These are phyloP conservation scores for Chromis chromis DNA, from an alignment of 2,797 vertebrate species.

Conservation along the genomic window DNA sequence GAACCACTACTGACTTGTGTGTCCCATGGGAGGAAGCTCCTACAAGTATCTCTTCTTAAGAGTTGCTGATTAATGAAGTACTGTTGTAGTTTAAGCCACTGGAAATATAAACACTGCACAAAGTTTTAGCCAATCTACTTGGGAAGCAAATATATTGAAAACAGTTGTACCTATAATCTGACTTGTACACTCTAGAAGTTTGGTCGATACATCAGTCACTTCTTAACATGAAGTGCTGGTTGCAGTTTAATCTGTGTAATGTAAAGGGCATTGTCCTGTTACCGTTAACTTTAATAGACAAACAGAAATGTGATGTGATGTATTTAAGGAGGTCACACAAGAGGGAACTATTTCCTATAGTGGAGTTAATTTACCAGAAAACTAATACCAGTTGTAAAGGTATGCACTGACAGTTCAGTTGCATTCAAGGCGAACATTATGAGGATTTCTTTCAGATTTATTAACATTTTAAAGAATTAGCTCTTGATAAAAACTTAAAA, in stretches of 20 bases:
- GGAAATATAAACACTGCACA: not conserved
- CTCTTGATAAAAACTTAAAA: not conserved
- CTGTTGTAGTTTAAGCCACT: not conserved
- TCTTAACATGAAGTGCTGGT: not conserved
- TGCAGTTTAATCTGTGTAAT: conserved; percentile 6
- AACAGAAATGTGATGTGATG: not conserved
- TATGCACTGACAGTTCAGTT: too few relatives aligned
- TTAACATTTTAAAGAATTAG: too few relatives aligned
- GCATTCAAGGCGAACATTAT: too few relatives aligned
- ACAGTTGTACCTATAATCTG: not conserved
- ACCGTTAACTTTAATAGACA: not conserved
- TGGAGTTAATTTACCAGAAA: not conserved
- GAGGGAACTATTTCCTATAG: not conserved
- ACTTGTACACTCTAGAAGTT: not conserved
- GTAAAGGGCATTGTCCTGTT: not conserved
- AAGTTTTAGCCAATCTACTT: not conserved
- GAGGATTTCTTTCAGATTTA: not conserved
- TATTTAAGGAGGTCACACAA: not conserved
- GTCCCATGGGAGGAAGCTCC: not conserved
- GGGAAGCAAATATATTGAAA: not conserved
- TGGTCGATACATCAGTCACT: not conserved
- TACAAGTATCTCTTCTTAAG: not conserved
- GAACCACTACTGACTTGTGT: not conserved
- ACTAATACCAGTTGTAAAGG: not conserved
- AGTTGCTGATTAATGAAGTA: not conserved